phyloP scores from a whole-genome alignment of 1,140 invertebrate species.

The Lerema accius region DNA sequence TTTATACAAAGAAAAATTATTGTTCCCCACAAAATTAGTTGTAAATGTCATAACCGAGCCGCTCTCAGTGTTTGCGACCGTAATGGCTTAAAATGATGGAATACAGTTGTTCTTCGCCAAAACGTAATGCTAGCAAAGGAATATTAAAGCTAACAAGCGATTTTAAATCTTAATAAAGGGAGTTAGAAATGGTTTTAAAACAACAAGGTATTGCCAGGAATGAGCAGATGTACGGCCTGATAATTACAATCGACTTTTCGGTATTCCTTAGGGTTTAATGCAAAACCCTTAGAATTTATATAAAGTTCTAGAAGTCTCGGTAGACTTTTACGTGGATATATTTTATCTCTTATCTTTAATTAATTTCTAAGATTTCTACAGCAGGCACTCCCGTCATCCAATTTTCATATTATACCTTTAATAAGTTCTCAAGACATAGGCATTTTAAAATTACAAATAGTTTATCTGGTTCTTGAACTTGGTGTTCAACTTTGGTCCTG shows the following conservation, averaged over 20 bases:
- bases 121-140: conserved; percentile 38
- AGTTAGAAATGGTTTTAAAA: not conserved
- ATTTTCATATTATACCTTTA: no score
- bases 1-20: conserved; percentile 1
- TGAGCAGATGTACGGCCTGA: conserved; percentile 58
- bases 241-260: conserved; percentile 63
- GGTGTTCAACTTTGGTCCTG: no score
- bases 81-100: conserved; percentile 51
- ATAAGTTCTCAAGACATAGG: no score
- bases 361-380: no score
- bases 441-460: no score
- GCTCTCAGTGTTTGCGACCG: conserved; percentile 45
- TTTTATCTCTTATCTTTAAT: no score
- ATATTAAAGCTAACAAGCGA: not conserved
- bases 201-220: not conserved
- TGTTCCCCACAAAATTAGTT: not conserved
- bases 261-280: not conserved
- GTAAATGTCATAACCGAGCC: conserved; percentile 1
- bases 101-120: conserved; percentile 53
- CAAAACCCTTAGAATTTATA: not conserved
- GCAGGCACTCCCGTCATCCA: no score
- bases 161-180: conserved; percentile 6
- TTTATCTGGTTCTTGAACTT: no score
- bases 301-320: no score
- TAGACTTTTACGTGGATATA: no score